phyloP scores from a whole-genome alignment of 1,140 invertebrate genomes.

The Anastatus disparis region DNA sequence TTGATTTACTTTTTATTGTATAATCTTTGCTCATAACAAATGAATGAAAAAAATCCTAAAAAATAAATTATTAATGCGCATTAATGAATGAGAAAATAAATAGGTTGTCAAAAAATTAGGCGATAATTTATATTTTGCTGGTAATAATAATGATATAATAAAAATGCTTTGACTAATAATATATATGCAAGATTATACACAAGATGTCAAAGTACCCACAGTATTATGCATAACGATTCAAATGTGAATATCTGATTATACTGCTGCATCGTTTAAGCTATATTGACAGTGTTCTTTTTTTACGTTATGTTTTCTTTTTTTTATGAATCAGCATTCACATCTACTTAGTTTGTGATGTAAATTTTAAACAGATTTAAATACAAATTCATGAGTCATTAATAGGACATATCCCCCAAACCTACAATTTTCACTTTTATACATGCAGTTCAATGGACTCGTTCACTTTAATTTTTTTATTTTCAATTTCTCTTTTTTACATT shows the following conservation, averaged over 20 bases:
- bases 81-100: too few species aligned
- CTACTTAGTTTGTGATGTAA: constrained; percentile 19
- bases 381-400: constrained; percentile 27
- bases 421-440: constrained; percentile 47
- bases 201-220: neutral
- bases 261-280: neutral
- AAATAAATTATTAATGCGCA: too few species aligned
- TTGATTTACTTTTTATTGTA: too few species aligned
- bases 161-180: too few species aligned
- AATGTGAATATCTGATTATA: constrained; percentile 15
- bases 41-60: too few species aligned
- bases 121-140: too few species aligned
- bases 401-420: constrained; percentile 37
- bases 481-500: too few species aligned
- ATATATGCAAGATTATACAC: too few species aligned
- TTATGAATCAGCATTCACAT: constrained; percentile 22
- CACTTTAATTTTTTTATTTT: neutral
- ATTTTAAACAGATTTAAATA: constrained; percentile 28
- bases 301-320: too few species aligned
- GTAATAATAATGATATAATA: too few species aligned
- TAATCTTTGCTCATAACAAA: too few species aligned
- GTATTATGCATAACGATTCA: constrained; percentile 16
- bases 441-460: neutral
- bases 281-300: constrained; percentile 8
- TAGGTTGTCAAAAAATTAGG: too few species aligned